These are phyloP conservation scores for Leucoptera coffeella DNA, from an alignment of 2,888 invertebrate species.

Conservation along the genomic window DNA sequence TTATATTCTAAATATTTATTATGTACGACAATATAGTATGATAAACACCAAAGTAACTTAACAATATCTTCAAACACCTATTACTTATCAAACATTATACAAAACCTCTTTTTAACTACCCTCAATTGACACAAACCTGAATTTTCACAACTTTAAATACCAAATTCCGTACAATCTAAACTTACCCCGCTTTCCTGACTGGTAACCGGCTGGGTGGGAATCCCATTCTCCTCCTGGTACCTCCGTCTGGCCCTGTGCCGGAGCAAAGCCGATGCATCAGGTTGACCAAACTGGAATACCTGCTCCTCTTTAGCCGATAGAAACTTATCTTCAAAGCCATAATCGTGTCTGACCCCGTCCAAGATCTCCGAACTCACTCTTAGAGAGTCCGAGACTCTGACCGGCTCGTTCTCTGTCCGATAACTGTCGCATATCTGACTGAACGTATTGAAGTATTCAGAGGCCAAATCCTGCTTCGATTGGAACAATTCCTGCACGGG, in stretches of 20 bases:
- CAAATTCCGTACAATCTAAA: too few species aligned
- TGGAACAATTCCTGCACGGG: conserved; percentile 38
- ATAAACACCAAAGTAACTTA: too few species aligned
- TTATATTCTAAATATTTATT: too few species aligned
- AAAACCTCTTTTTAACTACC: too few species aligned
- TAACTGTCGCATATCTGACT: conserved; percentile 41
- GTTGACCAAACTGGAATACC: conserved; percentile 55
- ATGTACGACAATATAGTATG: too few species aligned
- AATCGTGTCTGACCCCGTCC: conserved; percentile 22
- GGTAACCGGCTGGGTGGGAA: conserved; percentile 30
- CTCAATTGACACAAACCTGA: too few species aligned
- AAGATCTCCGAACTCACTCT: conserved; percentile 34
- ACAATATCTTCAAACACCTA: too few species aligned
- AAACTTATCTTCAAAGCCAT: conserved; percentile 15
- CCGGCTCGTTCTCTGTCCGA: conserved; percentile 22
- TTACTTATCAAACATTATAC: too few species aligned
- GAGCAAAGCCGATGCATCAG: conserved; percentile 49
- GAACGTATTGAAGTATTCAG: conserved; percentile 43
- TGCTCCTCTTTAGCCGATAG: conserved; percentile 26
- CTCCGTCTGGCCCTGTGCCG: conserved; percentile 38
- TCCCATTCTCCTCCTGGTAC: conserved; percentile 35
- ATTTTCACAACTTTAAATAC: too few species aligned
- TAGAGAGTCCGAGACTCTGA: conserved; percentile 33
- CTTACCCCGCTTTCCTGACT: conserved; percentile 52
- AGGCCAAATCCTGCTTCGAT: conserved; percentile 26